These are phyloP conservation scores for Lepidocyrtinus sp. DNA, from an alignment of 2,888 invertebrate species.

Conservation along the genomic window DNA sequence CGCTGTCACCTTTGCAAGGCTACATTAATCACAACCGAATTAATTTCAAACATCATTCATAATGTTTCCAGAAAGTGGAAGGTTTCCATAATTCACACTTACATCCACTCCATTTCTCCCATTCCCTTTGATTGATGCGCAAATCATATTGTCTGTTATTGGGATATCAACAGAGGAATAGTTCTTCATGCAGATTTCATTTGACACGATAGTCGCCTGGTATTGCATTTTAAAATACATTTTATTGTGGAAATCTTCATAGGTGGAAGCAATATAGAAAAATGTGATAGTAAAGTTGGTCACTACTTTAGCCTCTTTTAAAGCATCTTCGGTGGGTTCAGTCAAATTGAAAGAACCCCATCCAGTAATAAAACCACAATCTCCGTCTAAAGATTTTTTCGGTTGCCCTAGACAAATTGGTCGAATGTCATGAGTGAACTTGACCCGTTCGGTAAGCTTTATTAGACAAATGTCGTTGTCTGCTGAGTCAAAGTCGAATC, in stretches of 20 bases:
- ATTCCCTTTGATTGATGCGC: conserved; percentile 15
- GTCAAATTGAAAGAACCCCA: conserved; percentile 58
- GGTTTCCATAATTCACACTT: background rate
- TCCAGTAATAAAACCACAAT: conserved; percentile 39
- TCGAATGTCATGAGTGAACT: conserved; percentile 80
- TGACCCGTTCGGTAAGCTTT: conserved; percentile 83
- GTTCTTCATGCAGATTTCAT: conserved; percentile 47
- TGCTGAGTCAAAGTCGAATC: conserved; percentile 52
- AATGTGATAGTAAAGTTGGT: too few species aligned
- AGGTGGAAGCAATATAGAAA: too few species aligned
- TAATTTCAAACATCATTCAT: background rate
- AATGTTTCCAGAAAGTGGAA: background rate
- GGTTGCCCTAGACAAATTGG: conserved; percentile 80
- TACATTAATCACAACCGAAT: background rate
- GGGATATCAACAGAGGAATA: conserved; percentile 51
- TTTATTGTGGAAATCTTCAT: too few species aligned
- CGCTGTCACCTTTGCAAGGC: conserved; percentile 61
- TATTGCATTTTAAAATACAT: too few species aligned
- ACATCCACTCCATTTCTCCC: conserved; percentile 34
- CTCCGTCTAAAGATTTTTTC: background rate
- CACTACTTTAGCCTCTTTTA: conserved; percentile 54
- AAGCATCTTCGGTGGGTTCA: conserved; percentile 44
- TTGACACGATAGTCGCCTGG: conserved; percentile 46
- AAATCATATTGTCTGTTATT: conserved; percentile 55
- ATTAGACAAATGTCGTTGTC: conserved; percentile 85